Conservation (phyloP, 2,797 vertebrate species). For the Rhinella marina region DNA sequence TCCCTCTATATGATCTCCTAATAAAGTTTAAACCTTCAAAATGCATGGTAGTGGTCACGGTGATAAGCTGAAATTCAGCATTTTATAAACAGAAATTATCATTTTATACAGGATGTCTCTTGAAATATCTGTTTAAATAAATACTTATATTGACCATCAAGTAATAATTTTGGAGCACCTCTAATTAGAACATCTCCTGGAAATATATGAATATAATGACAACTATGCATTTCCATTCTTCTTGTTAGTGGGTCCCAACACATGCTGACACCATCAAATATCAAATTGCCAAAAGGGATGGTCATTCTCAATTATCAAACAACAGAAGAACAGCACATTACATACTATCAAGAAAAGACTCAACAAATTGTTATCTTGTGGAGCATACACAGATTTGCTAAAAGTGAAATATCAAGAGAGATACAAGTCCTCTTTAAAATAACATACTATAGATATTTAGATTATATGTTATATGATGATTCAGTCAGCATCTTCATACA, state of each 20-base stretch:
- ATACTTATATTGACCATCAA: background rate
- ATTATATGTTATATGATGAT: background rate
- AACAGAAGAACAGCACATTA: no score
- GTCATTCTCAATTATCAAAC: no score
- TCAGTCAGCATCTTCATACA: background rate
- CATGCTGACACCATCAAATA: no score
- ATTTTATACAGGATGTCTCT: background rate
- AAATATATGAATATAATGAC: background rate
- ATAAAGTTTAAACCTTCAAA: background rate
- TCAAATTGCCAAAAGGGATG: no score
- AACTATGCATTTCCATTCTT: background rate
- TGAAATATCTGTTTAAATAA: no score
- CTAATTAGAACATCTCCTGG: background rate
- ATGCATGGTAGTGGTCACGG: background rate
- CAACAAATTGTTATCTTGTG: background rate
- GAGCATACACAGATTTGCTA: background rate
- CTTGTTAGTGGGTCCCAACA: no score
- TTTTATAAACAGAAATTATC: background rate
- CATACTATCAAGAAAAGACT: no score
- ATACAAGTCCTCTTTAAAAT: background rate
- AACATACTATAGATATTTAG: no score
- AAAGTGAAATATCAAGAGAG: background rate
- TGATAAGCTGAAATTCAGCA: background rate
- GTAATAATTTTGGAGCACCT: background rate
- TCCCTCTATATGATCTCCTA: background rate